Conservation (phyloP, 35 echinoderm and acorn worm genomes). For the Hemicentrotus pulcherrimus region DNA sequence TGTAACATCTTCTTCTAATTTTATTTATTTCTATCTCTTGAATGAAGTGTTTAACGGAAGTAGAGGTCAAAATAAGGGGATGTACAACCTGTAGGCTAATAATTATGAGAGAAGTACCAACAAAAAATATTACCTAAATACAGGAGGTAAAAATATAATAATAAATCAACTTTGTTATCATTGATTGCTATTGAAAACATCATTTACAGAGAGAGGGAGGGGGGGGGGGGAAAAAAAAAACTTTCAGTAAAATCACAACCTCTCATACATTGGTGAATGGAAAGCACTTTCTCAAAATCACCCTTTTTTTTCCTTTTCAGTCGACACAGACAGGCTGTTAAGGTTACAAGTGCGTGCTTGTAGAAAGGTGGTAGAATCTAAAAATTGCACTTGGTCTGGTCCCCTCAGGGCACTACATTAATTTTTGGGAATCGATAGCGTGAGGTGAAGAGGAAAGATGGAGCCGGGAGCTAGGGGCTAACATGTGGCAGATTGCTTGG, state of each 20-base stretch:
- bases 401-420: slow-evolving; percentile 3
- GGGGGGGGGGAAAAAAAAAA: background rate
- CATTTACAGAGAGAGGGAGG: background rate
- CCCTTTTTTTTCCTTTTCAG: background rate
- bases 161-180: background rate
- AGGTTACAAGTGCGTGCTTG: slow-evolving; percentile 8
- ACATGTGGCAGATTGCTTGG: slow-evolving; percentile 21
- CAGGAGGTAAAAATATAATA: background rate
- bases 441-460: background rate
- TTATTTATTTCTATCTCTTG: too few species aligned
- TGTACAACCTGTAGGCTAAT: too few species aligned
- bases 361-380: background rate
- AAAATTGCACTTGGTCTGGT: background rate
- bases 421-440: slow-evolving; percentile 17
- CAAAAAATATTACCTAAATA: background rate
- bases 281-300: background rate
- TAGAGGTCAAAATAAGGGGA: too few species aligned
- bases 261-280: background rate
- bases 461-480: background rate
- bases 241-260: background rate
- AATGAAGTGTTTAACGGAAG: too few species aligned
- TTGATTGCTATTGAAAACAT: background rate
- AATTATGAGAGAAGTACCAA: too few species aligned
- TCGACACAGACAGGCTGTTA: background rate
- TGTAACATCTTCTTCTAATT: too few species aligned